These are phyloP conservation scores for Calyptommatus sinebrachiatus DNA, from an alignment of 2,113 vertebrate species.

Conservation along the genomic window DNA sequence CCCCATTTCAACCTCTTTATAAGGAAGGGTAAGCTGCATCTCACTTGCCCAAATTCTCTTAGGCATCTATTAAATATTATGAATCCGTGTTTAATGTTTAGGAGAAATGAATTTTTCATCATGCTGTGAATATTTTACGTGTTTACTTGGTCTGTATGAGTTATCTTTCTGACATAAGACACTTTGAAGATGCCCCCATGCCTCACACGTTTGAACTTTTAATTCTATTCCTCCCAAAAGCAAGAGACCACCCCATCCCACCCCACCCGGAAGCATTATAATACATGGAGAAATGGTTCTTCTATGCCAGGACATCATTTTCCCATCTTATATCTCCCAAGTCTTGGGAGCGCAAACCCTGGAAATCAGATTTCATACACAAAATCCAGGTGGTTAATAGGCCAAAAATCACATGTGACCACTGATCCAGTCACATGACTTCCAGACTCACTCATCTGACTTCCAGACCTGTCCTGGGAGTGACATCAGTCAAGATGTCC, in stretches of 20 bases:
- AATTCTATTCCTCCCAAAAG: neutral
- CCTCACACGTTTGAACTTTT: neutral
- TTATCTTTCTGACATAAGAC: neutral
- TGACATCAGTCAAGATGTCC: too few relatives aligned
- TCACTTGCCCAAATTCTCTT: neutral
- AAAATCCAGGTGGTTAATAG: neutral
- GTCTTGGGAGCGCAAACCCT: neutral
- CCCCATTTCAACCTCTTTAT: neutral
- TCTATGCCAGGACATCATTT: too few relatives aligned
- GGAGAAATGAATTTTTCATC: slow-evolving; percentile 11
- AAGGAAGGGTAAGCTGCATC: neutral
- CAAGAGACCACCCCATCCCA: neutral
- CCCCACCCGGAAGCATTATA: neutral
- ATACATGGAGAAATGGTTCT: too few relatives aligned
- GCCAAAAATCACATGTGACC: too few relatives aligned
- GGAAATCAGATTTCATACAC: neutral
- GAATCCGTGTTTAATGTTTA: slow-evolving; percentile 17
- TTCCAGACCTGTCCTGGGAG: too few relatives aligned
- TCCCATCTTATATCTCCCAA: neutral
- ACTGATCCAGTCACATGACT: too few relatives aligned
- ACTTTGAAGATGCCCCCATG: neutral
- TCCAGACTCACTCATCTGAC: too few relatives aligned
- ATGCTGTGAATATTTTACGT: slow-evolving; percentile 9
- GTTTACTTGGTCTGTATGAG: neutral
- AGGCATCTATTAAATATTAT: slow-evolving; percentile 1